Conservation (phyloP, 2,113 vertebrate genomes). For the Melanostigma gelatinosum region DNA sequence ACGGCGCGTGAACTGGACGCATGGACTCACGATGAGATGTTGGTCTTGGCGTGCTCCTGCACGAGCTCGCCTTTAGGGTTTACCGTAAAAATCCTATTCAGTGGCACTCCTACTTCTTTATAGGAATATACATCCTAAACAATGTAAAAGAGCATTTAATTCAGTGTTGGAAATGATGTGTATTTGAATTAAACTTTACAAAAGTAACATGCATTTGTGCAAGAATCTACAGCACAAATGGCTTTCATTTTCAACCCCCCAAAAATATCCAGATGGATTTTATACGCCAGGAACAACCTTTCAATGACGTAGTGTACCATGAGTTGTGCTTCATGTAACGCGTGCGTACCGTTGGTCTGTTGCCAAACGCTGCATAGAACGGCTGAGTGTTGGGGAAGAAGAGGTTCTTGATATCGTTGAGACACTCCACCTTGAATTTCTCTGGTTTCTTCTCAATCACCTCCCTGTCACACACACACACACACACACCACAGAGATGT, state of each 20-base stretch:
- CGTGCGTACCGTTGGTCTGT: conserved; percentile 89
- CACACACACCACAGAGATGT: conserved; percentile 1
- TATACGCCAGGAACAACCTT: neutral
- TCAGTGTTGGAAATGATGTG: neutral
- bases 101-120: conserved; percentile 94
- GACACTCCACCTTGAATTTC: conserved; percentile 98
- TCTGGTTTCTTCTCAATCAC: conserved; percentile 99
- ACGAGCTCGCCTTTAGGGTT: conserved; percentile 98
- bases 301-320: neutral
- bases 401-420: conserved; percentile 95
- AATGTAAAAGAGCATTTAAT: neutral
- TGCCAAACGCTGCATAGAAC: conserved; percentile 98
- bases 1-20: neutral
- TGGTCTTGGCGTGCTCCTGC: conserved; percentile 97
- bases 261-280: neutral
- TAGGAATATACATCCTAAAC: conserved; percentile 95
- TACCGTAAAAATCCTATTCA: conserved; percentile 97
- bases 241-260: neutral
- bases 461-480: conserved; percentile 83
- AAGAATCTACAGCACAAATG: neutral
- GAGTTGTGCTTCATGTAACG: neutral
- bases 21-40: conserved; percentile 94
- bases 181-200: neutral
- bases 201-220: neutral
- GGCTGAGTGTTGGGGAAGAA: conserved; percentile 94